Percentiles rank a stretch among this genome's conserved stretches.
These are phyloP conservation scores for Lemur catta DNA, from an alignment of 2,797 vertebrate species.

Conservation along the genomic window DNA sequence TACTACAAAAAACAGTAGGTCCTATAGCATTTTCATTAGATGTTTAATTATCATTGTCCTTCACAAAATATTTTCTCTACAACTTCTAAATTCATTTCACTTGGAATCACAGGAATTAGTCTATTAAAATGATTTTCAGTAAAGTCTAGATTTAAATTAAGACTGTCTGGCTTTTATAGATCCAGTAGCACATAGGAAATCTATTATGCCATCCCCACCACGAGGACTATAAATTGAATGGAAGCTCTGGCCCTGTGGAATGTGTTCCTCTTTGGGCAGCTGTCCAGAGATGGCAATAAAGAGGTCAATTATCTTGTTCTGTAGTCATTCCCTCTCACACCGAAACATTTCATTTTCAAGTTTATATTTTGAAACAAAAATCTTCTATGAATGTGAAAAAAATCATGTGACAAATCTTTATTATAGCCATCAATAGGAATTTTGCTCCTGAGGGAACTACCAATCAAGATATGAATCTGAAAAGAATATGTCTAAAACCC, in stretches of 20 bases:
- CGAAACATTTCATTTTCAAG: constrained; percentile 27
- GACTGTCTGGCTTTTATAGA: constrained; percentile 49
- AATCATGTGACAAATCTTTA: neutral
- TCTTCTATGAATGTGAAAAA: constrained; percentile 26
- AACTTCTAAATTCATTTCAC: constrained; percentile 60
- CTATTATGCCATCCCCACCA: constrained; percentile 52
- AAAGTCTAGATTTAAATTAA: constrained; percentile 62
- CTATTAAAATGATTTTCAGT: constrained; percentile 66
- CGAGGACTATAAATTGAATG: constrained; percentile 53
- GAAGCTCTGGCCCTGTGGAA: neutral
- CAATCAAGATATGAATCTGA: neutral
- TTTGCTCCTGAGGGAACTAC: neutral
- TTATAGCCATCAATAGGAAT: neutral
- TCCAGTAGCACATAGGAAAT: constrained; percentile 36
- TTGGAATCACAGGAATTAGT: constrained; percentile 44
- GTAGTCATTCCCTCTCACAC: neutral
- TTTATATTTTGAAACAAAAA: constrained; percentile 48
- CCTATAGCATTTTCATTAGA: constrained; percentile 51
- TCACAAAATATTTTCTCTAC: constrained; percentile 59
- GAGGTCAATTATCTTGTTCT: constrained; percentile 44
- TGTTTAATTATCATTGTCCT: constrained; percentile 62
- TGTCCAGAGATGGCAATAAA: constrained; percentile 48
- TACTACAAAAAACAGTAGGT: neutral
- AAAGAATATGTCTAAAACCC: neutral
- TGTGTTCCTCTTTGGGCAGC: constrained; percentile 42